phyloP scores from a whole-genome alignment of 2,797 vertebrate genomes.

The Scomberomorus guttatus region DNA sequence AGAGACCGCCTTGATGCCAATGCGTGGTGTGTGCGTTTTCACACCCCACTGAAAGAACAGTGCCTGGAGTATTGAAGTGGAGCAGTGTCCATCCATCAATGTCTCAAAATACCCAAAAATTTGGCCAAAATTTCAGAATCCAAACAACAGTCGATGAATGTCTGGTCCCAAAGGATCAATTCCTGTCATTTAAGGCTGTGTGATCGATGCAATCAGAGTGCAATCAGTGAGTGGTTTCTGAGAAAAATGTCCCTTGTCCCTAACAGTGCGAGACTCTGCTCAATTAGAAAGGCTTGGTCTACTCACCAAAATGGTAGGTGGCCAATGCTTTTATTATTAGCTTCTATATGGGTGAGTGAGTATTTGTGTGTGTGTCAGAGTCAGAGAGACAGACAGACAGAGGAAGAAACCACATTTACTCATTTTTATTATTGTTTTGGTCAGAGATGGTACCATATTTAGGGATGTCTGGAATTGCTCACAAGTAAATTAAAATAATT shows the following conservation, averaged over 20 bases:
- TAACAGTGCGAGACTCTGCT: neutral
- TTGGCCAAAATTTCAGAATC: neutral
- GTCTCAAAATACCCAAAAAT: slow-evolving; percentile 1
- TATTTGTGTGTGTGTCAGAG: neutral
- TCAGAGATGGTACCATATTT: slow-evolving; percentile 9
- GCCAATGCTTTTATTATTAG: slow-evolving; percentile 28
- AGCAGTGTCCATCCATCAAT: slow-evolving; percentile 2
- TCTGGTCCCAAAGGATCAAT: slow-evolving; percentile 1
- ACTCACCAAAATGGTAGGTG: neutral
- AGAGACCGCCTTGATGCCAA: neutral
- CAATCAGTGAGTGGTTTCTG: neutral
- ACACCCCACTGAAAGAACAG: neutral
- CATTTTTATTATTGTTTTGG: slow-evolving; percentile 15
- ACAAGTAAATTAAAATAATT: slow-evolving; percentile 41
- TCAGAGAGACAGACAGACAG: neutral
- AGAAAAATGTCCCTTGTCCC: neutral
- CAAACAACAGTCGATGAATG: neutral
- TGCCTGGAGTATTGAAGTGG: neutral
- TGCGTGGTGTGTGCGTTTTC: neutral
- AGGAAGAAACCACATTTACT: slow-evolving; percentile 4
- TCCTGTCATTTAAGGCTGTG: slow-evolving; percentile 19
- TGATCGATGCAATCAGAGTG: slow-evolving; percentile 41
- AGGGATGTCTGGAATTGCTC: neutral
- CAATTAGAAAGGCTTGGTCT: slow-evolving; percentile 5
- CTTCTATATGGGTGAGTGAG: neutral